Evolutionary conservation across 2,113 vertebrate species (phyloP), one percentile per base, ranked within the genome.

Genomic region (Lethenteron camtschaticum): DNA sequence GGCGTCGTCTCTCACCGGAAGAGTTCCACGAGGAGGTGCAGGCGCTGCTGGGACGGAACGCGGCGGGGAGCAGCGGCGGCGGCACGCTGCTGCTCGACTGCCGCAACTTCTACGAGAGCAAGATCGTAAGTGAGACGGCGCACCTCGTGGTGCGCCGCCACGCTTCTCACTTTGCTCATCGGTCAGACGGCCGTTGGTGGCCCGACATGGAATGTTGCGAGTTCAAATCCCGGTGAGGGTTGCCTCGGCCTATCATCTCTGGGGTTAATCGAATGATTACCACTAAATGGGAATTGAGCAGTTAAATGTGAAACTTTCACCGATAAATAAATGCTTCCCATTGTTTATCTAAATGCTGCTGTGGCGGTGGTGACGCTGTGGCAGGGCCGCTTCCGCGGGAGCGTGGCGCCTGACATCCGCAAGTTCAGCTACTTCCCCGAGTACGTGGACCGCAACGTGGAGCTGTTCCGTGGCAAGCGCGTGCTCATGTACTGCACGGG

Each of bases 391-490:
- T 99, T 99, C 72, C 83, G 79, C 78, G 83, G 80, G 10, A 94
- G 87, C 75, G 75, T 99, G 77, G 92, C 92, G 55, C 94, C 92
- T 14, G 79, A 96, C 79, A 99, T 99, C 77, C 84, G 92, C 58
- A 99, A 99, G 74, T 99, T 99, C 83, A 99, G 92, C 81, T 99
- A 99, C 76, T 99, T 99, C 75, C 94, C 94, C 3, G 84, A 83
- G 76, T 99, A 95, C 0, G 57, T 99, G 9, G 90, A 99, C 78
- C 81, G 85, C 78, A 96, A 99, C 74, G 73, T 96, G 5, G 85
- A 87, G 10, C 80, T 96, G 58, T 99, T 99, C 78, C 76, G 80
- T 75, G 81, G 85, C 74, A 95, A 96, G 76, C 85, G 81, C 68
- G 85, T 99, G 3, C 79, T 99, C 57, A 96, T 99, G 94, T 99